Evolutionary conservation across 2,888 invertebrate species (phyloP).

Genomic region (Torymus tubicola): DNA sequence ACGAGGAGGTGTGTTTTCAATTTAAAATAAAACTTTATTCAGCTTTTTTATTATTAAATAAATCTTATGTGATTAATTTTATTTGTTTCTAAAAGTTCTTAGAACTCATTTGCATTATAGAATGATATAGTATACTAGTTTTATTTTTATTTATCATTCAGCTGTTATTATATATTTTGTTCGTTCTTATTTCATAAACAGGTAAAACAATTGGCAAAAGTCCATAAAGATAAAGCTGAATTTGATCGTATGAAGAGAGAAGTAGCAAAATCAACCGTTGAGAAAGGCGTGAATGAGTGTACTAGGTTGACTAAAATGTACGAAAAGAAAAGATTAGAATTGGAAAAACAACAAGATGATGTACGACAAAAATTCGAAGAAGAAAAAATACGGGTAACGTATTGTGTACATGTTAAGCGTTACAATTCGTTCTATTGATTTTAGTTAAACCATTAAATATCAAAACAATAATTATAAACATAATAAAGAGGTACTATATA

Average conservation of each 20-base stretch:
- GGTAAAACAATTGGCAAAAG: slow-evolving; percentile 90
- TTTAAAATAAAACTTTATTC: background rate
- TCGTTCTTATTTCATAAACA: slow-evolving; percentile 53
- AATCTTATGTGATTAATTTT: too few species aligned
- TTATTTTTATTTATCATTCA: too few species aligned
- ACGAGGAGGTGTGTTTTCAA: slow-evolving; percentile 81
- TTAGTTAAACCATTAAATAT: too few species aligned
- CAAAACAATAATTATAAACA: too few species aligned
- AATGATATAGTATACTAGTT: too few species aligned
- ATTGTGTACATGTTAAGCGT: background rate
- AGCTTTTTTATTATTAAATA: too few species aligned
- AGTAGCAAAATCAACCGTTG: slow-evolving; percentile 88
- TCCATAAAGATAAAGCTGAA: slow-evolving; percentile 94
- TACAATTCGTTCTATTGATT: background rate
- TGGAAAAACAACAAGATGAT: slow-evolving; percentile 87
- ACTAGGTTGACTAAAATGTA: slow-evolving; percentile 87
- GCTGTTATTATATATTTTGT: slow-evolving; percentile 4
- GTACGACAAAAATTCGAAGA: slow-evolving; percentile 84
- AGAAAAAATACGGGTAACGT: slow-evolving; percentile 80
- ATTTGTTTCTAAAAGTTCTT: too few species aligned
- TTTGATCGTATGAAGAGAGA: slow-evolving; percentile 91
- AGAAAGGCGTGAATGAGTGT: slow-evolving; percentile 92
- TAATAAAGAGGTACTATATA: too few species aligned
- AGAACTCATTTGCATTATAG: too few species aligned
- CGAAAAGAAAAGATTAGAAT: slow-evolving; percentile 85